Conservation (phyloP, 1,140 invertebrate genomes). For the Drosophila ohnishii region DNA sequence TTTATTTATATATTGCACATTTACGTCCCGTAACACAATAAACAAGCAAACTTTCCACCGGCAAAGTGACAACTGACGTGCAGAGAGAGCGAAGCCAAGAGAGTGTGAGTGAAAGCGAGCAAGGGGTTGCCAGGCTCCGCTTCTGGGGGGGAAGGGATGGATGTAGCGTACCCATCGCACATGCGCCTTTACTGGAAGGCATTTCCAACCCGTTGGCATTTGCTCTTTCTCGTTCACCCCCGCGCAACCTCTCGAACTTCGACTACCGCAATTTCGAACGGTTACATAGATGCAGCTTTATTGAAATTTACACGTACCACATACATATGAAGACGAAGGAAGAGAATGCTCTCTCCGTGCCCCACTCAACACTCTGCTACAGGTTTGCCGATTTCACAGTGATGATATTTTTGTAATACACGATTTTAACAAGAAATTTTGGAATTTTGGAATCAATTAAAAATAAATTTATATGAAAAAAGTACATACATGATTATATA, state of each 20-base stretch:
- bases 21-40: slow-evolving; percentile 50
- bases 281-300: slow-evolving; percentile 52
- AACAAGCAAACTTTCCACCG: slow-evolving; percentile 65
- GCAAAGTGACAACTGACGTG: slow-evolving; percentile 68
- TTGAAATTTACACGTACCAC: slow-evolving; percentile 44
- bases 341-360: slow-evolving; percentile 5
- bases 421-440: too few species aligned
- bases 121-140: slow-evolving; percentile 40
- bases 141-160: not conserved
- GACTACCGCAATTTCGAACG: slow-evolving; percentile 60
- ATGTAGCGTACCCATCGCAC: slow-evolving; percentile 34
- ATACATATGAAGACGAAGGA: slow-evolving; percentile 9
- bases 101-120: slow-evolving; percentile 10
- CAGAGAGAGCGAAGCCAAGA: slow-evolving; percentile 7
- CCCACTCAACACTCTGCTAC: slow-evolving; percentile 24
- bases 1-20: slow-evolving; percentile 15
- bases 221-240: slow-evolving; percentile 12
- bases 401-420: not conserved
- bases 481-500: too few species aligned
- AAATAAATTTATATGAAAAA: too few species aligned
- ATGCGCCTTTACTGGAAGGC: slow-evolving; percentile 48
- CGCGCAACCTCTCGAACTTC: slow-evolving; percentile 19
- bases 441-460: too few species aligned
- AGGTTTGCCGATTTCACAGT: slow-evolving; percentile 3
- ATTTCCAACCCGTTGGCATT: slow-evolving; percentile 75